These are phyloP conservation scores for Talpa occidentalis DNA, from an alignment of 2,113 vertebrate species.

Conservation along the genomic window DNA sequence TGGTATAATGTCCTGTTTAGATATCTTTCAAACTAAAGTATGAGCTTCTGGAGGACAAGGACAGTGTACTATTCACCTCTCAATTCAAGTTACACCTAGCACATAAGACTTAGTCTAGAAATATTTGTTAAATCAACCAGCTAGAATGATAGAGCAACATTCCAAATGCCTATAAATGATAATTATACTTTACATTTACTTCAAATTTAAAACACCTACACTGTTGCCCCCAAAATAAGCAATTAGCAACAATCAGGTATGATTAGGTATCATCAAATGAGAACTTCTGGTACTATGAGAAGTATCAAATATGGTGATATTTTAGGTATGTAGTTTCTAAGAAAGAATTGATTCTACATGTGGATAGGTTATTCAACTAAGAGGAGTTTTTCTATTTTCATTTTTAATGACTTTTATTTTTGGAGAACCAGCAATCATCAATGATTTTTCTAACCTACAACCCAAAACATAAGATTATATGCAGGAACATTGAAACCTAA, in stretches of 20 bases:
- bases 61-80: neutral
- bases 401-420: neutral
- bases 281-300: neutral
- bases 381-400: neutral
- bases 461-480: constrained; percentile 2
- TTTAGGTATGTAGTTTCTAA: constrained; percentile 40
- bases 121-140: neutral
- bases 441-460: neutral
- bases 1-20: neutral
- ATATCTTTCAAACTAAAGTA: neutral
- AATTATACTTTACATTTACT: constrained; percentile 5
- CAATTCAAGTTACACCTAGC: neutral
- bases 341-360: constrained; percentile 20
- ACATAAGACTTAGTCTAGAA: neutral
- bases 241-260: neutral
- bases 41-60: neutral
- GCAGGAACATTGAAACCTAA: neutral
- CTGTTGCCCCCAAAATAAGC: neutral
- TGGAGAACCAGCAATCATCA: neutral
- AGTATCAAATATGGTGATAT: neutral
- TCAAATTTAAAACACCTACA: constrained; percentile 40
- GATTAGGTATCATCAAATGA: neutral
- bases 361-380: neutral
- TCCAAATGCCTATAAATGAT: neutral
- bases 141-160: neutral